phyloP scores from a whole-genome alignment of 2,113 vertebrate species.

The Phodopus roborovskii region DNA sequence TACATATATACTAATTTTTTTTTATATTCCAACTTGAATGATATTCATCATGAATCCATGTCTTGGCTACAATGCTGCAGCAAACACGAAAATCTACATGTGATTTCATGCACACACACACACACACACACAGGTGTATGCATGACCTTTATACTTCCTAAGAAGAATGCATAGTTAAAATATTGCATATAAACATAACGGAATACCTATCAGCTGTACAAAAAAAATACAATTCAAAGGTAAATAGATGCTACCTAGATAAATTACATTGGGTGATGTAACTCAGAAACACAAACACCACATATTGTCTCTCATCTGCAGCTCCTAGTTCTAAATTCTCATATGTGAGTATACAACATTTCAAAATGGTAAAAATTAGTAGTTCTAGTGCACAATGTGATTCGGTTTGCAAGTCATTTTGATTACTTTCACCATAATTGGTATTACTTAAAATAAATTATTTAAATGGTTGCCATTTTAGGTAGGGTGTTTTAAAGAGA shows the following conservation, averaged over 20 bases:
- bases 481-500: constrained; percentile 80
- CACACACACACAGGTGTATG: too few species aligned
- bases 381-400: constrained; percentile 80
- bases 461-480: not conserved
- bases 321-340: too few species aligned
- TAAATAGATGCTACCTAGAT: not conserved
- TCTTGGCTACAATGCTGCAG: not conserved
- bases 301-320: not conserved
- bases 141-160: not conserved
- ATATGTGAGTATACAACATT: not conserved
- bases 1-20: not conserved
- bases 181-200: not conserved
- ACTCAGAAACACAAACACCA: not conserved
- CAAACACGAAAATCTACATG: not conserved
- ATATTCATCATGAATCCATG: not conserved
- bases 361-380: constrained; percentile 82
- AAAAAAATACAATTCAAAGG: not conserved
- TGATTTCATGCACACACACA: too few species aligned
- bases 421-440: constrained; percentile 86
- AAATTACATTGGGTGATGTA: not conserved
- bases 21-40: not conserved
- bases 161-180: not conserved
- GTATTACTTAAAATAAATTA: constrained; percentile 64
- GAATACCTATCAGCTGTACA: not conserved
- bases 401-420: constrained; percentile 88